phyloP scores from a whole-genome alignment of 2,797 vertebrate species.

The Pogoniulus pusillus region DNA sequence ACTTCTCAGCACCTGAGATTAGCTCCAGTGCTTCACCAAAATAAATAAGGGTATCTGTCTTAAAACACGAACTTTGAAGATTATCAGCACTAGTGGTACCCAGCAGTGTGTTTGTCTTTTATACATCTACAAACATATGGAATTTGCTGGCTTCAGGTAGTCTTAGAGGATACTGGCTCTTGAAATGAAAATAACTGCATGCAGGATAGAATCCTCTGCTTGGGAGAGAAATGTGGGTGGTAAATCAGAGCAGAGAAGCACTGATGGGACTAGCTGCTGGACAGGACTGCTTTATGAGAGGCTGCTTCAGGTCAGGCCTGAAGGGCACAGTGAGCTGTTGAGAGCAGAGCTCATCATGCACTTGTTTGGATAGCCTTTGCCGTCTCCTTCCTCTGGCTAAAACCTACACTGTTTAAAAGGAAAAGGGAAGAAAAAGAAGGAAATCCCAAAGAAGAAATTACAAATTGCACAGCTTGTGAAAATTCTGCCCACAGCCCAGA shows the following conservation, averaged over 20 bases:
- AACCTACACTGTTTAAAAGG: background rate
- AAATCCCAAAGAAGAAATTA: background rate
- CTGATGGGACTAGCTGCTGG: background rate
- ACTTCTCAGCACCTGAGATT: background rate
- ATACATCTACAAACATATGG: background rate
- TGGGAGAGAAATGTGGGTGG: background rate
- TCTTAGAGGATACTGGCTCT: background rate
- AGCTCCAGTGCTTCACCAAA: background rate
- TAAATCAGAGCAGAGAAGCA: background rate
- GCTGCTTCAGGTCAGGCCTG: background rate
- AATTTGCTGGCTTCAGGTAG: background rate
- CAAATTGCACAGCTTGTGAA: background rate
- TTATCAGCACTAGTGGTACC: background rate
- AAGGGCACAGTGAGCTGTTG: background rate
- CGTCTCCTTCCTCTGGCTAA: background rate
- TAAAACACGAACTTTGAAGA: background rate
- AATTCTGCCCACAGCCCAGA: constrained; percentile 9
- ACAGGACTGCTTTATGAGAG: background rate
- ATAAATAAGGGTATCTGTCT: background rate
- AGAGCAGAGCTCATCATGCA: background rate
- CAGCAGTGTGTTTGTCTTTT: background rate
- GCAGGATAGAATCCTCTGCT: background rate
- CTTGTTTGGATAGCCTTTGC: background rate
- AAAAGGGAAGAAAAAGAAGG: background rate
- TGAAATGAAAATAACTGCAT: background rate